Conservation (phyloP, 2,888 invertebrate genomes). For the Mesorhabditis belari region DNA sequence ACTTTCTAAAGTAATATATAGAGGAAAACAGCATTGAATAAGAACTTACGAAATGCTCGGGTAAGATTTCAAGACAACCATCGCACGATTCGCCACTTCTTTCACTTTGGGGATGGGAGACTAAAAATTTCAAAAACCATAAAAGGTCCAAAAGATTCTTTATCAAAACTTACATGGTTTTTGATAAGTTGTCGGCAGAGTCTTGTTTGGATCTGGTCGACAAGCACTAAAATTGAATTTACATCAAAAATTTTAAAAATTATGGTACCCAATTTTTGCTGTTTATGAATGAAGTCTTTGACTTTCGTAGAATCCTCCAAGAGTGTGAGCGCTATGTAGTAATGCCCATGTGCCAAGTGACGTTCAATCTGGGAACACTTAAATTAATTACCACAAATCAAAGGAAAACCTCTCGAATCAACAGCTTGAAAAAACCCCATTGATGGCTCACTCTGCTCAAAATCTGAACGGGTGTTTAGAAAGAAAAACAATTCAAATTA, state of each 20-base stretch:
- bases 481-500: neutral
- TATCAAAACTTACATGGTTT: too few relatives aligned
- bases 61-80: neutral
- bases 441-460: neutral
- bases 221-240: neutral
- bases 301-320: constrained; percentile 26
- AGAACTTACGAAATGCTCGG: constrained; percentile 1
- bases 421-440: neutral
- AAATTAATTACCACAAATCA: neutral
- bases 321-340: constrained; percentile 30
- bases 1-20: constrained; percentile 5
- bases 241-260: neutral
- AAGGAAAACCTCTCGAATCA: neutral
- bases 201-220: neutral
- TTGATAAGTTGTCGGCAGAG: too few relatives aligned
- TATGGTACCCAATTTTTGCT: constrained; percentile 11
- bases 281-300: constrained; percentile 22
- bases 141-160: too few relatives aligned
- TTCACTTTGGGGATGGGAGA: neutral
- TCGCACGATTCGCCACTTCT: neutral
- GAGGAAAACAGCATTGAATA: constrained; percentile 2
- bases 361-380: constrained; percentile 17
- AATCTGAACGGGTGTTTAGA: constrained; percentile 1
- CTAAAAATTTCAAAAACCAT: too few relatives aligned
- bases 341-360: constrained; percentile 32